A percentile compares a stretch with the other conserved stretches of the same genome.
Evolutionary conservation across 2,888 invertebrate species (phyloP).

Genomic region (Catonia carolina): DNA sequence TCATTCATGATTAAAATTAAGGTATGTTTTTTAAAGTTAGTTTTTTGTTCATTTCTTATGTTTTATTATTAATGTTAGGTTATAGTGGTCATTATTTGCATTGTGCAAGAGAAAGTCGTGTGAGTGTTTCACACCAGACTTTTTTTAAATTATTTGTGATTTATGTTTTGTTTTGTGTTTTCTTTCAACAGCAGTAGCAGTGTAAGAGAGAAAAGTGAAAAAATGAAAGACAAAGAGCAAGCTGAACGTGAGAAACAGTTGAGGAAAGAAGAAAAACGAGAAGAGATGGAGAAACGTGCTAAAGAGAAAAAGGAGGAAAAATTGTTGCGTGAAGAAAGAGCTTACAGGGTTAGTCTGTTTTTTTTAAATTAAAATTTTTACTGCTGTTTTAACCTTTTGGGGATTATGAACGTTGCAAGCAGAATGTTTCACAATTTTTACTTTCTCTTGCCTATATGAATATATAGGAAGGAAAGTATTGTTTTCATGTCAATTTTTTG

Average conservation of each 20-base stretch:
- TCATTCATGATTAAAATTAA: no score
- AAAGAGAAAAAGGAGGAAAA: conserved; percentile 48
- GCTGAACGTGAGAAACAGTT: conserved; percentile 42
- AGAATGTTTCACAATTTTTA: no score
- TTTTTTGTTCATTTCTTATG: no score
- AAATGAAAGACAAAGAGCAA: conserved; percentile 39
- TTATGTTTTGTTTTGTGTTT: not conserved
- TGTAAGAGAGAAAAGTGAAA: conserved; percentile 39
- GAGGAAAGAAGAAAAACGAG: conserved; percentile 49
- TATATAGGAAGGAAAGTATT: no score
- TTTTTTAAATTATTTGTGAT: no score
- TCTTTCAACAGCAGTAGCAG: not conserved
- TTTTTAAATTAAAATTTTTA: not conserved
- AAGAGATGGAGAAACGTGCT: conserved; percentile 42
- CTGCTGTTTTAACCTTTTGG: not conserved
- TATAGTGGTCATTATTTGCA: no score
- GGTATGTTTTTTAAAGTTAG: no score
- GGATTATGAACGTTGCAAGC: not conserved
- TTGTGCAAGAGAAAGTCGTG: no score
- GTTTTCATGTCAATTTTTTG: no score
- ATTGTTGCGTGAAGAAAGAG: conserved; percentile 25
- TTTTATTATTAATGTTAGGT: no score
- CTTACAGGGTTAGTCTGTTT: not conserved
- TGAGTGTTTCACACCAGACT: no score
- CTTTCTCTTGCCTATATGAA: no score